Evolutionary conservation across 2,888 invertebrate genomes (phyloP), one percentile per base, ranked within the genome.

Genomic region (Sesia apiformis): DNA sequence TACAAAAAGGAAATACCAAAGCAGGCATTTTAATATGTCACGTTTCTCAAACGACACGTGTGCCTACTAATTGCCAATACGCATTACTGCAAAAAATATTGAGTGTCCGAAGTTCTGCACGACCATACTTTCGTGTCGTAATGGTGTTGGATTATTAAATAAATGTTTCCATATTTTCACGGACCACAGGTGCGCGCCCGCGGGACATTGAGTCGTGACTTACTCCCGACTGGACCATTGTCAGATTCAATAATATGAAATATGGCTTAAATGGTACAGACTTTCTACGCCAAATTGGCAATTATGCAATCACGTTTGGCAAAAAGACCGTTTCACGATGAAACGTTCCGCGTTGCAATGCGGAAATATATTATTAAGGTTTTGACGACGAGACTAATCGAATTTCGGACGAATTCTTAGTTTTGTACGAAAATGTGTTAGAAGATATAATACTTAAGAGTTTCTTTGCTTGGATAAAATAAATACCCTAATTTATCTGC

Each of bases 111-210:
- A 23, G 23, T 23, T 23, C 23, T 23, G 23, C 23, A 23, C 23
- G 23, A 23, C 23, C 23, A 23, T 23, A 23, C 23, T 23, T 23
- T 23, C 23, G 23, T 23, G 23, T 23, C 23, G 23, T 23, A 23
- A 46, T 46, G n/a, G n/a, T 46, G 46, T 46, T 46, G 46, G 46
- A n/a, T 46, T 46, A 46, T 46, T 46, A 46, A 46, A 23, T 8
- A 72, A 76, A 72, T 75, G 75, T 78, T 77, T 73, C 68, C 64
- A 70, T 67, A 74, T 76, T 74, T 79, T 72, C 69, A 68, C 66
- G 69, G 63, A 63, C 58, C 84, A 80, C 88, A 89, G 88, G 86
- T 89, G 88, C 79, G 66, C 68, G 81, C 81, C 85, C 72, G 65
- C 74, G 69, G 84, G 81, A 77, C 63, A 56, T 52, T 42, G 58